Base-by-base conservation (phyloP, 2,797 vertebrate species). In the Furcifer pardalis region DNA sequence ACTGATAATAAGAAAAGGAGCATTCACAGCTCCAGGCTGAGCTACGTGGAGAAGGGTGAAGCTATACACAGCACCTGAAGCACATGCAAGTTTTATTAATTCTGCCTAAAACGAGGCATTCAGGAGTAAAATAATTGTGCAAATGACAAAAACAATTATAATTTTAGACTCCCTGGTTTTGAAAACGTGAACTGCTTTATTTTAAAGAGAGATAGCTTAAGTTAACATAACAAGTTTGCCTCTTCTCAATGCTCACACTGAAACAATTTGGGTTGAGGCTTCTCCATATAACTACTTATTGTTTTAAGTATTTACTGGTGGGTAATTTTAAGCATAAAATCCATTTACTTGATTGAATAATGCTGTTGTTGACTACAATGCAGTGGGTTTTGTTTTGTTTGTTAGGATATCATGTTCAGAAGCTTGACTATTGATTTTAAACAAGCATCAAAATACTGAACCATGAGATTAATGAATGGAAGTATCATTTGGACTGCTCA, bases 111-210 rank as follows among this genome's bases (percentile, higher is more conserved):
- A 98, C 97, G 96, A 98, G 91, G 97, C 97, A 98, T 97, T 98
- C 97, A 97, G 97, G 97, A 98, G 97, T 98, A 98, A 98, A 98
- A 99, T 97, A 97, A 97, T 97, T 96, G 97, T 96, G 96, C 97
- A 98, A 97, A 98, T 97, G 98, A 98, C 98, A 98, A 97, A 97
- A 99, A 97, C 95, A 97, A 98, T 98, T 98, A 98, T 56, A 93
- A 95, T 96, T 97, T 97, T 96, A 71, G 97, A 97, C 97, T 97
- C 94, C 92, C 97, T 87, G 93, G 91, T 95, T 96, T 91, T 96
- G 90, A 94, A 95, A 95, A 97, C 91, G 95, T 94, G 96, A 96
- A 95, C 95, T 91, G 94, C 95, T 97, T 97, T 96, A 96, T 96
- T 94, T 96, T 94, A 88, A 94, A 95, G 90, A 91, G 86, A 96